Percentiles rank a stretch among this genome's conserved stretches.
phyloP scores from a whole-genome alignment of 2,797 vertebrate species.

The Anolis apletophallus region DNA sequence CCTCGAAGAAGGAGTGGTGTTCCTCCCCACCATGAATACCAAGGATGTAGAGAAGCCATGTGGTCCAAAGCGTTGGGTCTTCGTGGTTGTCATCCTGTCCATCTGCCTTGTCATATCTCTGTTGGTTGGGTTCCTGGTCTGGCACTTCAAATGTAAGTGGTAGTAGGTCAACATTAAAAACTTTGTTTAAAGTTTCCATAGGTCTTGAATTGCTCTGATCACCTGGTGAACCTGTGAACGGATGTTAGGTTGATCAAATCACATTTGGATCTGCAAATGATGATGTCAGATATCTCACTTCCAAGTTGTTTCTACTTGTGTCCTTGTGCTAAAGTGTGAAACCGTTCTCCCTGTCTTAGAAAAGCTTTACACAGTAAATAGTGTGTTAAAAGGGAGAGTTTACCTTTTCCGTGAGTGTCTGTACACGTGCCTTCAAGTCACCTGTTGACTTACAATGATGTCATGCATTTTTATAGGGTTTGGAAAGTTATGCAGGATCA shows the following conservation, averaged over 20 bases:
- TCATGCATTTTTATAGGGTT: too few relatives aligned
- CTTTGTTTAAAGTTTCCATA: background rate
- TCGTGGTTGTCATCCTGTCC: constrained; percentile 70
- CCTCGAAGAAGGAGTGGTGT: constrained; percentile 84
- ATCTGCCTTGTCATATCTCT: constrained; percentile 79
- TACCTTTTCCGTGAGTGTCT: too few relatives aligned
- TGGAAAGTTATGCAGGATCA: too few relatives aligned
- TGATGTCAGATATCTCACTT: too few relatives aligned
- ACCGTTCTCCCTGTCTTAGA: too few relatives aligned
- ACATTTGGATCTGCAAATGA: background rate
- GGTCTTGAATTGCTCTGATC: background rate
- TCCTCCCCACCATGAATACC: constrained; percentile 87
- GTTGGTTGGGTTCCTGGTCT: constrained; percentile 85
- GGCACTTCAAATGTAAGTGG: constrained; percentile 95
- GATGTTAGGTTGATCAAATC: background rate
- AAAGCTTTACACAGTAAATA: too few relatives aligned
- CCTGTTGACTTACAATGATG: too few relatives aligned
- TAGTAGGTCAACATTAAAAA: rapidly evolving
- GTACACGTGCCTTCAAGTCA: too few relatives aligned
- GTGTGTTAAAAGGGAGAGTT: too few relatives aligned
- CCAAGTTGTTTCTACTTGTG: too few relatives aligned
- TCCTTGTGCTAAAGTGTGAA: too few relatives aligned
- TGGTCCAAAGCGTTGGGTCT: constrained; percentile 75
- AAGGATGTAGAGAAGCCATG: constrained; percentile 89
- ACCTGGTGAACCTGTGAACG: background rate